phyloP scores from a whole-genome alignment of 2,888 invertebrate genomes.

The Steromphala cineraria region DNA sequence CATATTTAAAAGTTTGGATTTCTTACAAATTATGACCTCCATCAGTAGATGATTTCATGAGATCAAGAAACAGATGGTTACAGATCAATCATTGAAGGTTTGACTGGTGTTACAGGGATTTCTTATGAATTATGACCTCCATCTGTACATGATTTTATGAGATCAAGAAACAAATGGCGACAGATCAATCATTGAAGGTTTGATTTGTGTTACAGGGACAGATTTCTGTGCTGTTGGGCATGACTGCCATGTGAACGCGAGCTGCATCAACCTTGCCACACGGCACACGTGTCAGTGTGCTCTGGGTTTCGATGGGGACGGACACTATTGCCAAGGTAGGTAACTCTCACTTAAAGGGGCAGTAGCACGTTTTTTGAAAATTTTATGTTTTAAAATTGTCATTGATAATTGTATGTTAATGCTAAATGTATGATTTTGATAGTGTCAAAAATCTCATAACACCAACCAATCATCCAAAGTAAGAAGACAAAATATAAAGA shows the following conservation, averaged over 20 bases:
- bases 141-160: too few species aligned
- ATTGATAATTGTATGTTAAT: too few species aligned
- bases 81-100: background rate
- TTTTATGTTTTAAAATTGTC: too few species aligned
- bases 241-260: slow-evolving; percentile 91
- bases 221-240: slow-evolving; percentile 90
- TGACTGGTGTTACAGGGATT: slow-evolving; percentile 79
- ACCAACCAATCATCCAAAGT: too few species aligned
- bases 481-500: too few species aligned
- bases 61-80: background rate
- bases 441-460: too few species aligned
- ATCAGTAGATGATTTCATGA: too few species aligned
- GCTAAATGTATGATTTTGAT: too few species aligned
- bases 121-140: too few species aligned
- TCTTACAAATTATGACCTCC: too few species aligned
- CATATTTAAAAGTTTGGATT: too few species aligned
- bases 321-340: slow-evolving; percentile 77
- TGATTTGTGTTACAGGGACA: slow-evolving; percentile 80
- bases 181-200: background rate
- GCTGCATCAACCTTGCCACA: slow-evolving; percentile 92
- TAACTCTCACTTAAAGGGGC: background rate
- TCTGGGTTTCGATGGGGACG: slow-evolving; percentile 92
- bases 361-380: too few species aligned
- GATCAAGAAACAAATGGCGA: background rate
- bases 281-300: slow-evolving; percentile 91